A percentile compares a stretch with the other conserved stretches of the same genome.
These are phyloP conservation scores for Odontomachus brunneus DNA, from an alignment of 1,140 invertebrate species.

Conservation along the genomic window DNA sequence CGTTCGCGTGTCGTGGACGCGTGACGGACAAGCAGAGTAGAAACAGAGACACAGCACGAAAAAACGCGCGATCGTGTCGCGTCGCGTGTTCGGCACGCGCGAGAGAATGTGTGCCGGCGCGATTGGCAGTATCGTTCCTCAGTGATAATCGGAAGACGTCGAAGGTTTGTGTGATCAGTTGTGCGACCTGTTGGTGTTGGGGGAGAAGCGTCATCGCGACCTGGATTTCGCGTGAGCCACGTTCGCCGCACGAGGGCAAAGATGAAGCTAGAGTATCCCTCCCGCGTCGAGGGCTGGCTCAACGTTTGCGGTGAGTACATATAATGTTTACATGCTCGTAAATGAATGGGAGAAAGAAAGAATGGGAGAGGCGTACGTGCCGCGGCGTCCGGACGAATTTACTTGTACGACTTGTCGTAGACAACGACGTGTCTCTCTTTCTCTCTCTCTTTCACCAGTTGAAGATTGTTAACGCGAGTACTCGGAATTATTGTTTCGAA, in stretches of 20 bases:
- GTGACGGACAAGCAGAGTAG: background rate
- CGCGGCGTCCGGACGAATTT: too few relatives aligned
- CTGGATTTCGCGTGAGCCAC: slow-evolving; percentile 24
- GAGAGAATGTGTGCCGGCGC: slow-evolving; percentile 67
- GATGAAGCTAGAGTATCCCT: slow-evolving; percentile 87
- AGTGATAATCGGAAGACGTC: slow-evolving; percentile 66
- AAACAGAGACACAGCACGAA: background rate
- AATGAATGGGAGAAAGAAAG: background rate
- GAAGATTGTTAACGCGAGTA: too few relatives aligned
- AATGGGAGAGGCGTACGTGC: background rate
- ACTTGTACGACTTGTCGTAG: too few relatives aligned
- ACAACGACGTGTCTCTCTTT: too few relatives aligned
- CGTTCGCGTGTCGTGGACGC: slow-evolving; percentile 9
- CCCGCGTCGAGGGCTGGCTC: slow-evolving; percentile 88
- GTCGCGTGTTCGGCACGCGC: slow-evolving; percentile 21
- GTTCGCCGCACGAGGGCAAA: background rate
- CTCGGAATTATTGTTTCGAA: too few relatives aligned
- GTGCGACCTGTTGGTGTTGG: slow-evolving; percentile 61
- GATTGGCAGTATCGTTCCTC: slow-evolving; percentile 50
- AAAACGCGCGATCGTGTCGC: slow-evolving; percentile 4
- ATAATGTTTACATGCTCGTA: slow-evolving; percentile 12
- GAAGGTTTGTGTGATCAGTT: slow-evolving; percentile 72
- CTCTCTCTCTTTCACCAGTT: too few relatives aligned
- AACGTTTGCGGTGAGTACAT: slow-evolving; percentile 87
- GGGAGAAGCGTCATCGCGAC: slow-evolving; percentile 36